Evolutionary conservation across 2,113 vertebrate genomes (phyloP), one percentile per base, ranked within the genome.

Genomic region (Eptatretus burgeri): DNA sequence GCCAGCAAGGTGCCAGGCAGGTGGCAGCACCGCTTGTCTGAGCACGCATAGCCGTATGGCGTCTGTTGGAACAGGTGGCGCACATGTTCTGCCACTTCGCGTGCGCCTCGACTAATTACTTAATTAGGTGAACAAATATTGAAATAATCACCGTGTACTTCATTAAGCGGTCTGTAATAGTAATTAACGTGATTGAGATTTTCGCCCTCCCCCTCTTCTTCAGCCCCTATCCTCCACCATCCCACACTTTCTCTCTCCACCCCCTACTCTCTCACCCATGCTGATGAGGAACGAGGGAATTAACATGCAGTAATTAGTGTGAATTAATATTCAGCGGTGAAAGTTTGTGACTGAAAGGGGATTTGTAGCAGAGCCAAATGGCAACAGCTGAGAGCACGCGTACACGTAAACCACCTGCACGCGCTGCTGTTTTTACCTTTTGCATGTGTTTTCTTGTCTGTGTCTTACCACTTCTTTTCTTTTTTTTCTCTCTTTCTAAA

Each of bases 121-220:
- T 60, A 60, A 60, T 60, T 60, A 60, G 56, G 56, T 20, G 56
- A 60, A 60, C 56, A 60, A 60, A 60, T 60, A 60, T 60, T 60
- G 56, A 60, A 60, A 60, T 60, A 60, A 60, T 60, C 56, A 60
- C 56, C 2, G 56, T 20, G 56, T 60, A 60, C 56, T 60, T 60
- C 56, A 60, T 60, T 60, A 60, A 60, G 56, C 56, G 56, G 56
- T 60, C 13, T 60, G 56, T 60, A 60, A 60, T 60, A 17, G 56
- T 60, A 60, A 60, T 60, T 60, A 60, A 60, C 56, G 56, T 60
- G 56, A 60, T 20, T 60, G 56, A 60, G 56, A 60, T 60, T 20
- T 20, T 20, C 53, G 10, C 56, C 56, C 56, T 17, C 56, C 11
- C 56, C n/a, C 56, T 60, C 56, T 20, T 17, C 56, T 60, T 20